Percentiles rank a stretch among this genome's conserved stretches.
Evolutionary conservation across 2,113 vertebrate species (phyloP).

Genomic region (Meles meles): DNA sequence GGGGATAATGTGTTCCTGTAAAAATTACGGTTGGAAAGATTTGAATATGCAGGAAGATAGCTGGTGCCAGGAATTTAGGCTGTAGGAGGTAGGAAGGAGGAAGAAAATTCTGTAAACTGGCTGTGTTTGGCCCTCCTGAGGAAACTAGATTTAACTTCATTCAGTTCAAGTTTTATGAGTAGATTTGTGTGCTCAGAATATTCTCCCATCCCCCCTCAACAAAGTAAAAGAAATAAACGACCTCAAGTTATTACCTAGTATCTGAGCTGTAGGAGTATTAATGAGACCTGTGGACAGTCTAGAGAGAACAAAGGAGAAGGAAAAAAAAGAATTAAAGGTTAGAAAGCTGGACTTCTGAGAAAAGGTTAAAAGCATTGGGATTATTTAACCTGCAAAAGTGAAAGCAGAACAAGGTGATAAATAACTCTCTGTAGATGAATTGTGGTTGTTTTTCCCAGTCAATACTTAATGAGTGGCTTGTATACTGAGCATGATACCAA

Average conservation of each 20-base stretch:
- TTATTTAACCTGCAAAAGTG: slow-evolving; percentile 71
- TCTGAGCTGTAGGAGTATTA: slow-evolving; percentile 46
- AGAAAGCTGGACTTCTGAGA: slow-evolving; percentile 69
- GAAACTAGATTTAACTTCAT: slow-evolving; percentile 38
- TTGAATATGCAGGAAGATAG: slow-evolving; percentile 48
- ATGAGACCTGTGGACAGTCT: slow-evolving; percentile 52
- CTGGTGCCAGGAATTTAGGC: slow-evolving; percentile 47
- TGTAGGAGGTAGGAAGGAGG: slow-evolving; percentile 37
- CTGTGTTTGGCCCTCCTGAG: slow-evolving; percentile 1
- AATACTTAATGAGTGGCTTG: slow-evolving; percentile 68
- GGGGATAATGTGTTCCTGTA: slow-evolving; percentile 23
- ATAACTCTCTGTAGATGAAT: slow-evolving; percentile 69
- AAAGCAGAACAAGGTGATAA: slow-evolving; percentile 66
- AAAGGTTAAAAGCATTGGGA: slow-evolving; percentile 78
- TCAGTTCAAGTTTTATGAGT: slow-evolving; percentile 41
- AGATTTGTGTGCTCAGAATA: slow-evolving; percentile 30
- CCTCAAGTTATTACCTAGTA: background rate
- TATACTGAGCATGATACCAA: slow-evolving; percentile 29
- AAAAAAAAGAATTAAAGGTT: slow-evolving; percentile 67
- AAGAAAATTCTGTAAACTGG: slow-evolving; percentile 49
- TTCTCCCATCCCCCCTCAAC: background rate
- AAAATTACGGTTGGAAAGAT: slow-evolving; percentile 27
- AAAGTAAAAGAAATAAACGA: slow-evolving; percentile 56
- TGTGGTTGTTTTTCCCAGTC: slow-evolving; percentile 62
- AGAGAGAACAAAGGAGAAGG: slow-evolving; percentile 54